These are phyloP conservation scores for Xenus cinereus DNA, from an alignment of 2,113 vertebrate species.

Conservation along the genomic window DNA sequence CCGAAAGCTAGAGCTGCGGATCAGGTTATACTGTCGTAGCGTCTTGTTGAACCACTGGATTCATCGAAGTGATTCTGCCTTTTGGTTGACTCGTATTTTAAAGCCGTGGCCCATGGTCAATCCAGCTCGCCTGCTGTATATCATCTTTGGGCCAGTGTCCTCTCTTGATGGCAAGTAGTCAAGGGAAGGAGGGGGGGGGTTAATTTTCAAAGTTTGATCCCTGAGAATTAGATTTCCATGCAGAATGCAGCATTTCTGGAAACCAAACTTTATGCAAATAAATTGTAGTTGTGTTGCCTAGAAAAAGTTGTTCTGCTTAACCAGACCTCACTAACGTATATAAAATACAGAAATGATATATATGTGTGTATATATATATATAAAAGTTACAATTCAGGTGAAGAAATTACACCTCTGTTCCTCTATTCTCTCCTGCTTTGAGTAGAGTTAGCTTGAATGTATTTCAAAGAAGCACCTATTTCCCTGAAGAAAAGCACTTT, in stretches of 20 bases:
- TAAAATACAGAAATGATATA: neutral
- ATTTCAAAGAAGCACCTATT: neutral
- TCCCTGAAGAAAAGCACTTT: neutral
- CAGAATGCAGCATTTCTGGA: neutral
- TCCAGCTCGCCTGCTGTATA: slow-evolving; percentile 87
- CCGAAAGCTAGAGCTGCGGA: slow-evolving; percentile 78
- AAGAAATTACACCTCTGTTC: neutral
- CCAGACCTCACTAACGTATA: neutral
- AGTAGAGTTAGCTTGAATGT: neutral
- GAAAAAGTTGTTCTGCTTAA: neutral
- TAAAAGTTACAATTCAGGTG: neutral
- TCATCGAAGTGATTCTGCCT: slow-evolving; percentile 73
- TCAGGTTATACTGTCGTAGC: slow-evolving; percentile 82
- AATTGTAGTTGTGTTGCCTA: neutral
- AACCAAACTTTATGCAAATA: neutral
- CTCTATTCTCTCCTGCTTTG: neutral
- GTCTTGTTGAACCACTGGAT: slow-evolving; percentile 83
- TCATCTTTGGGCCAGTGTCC: slow-evolving; percentile 86
- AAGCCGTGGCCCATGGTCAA: slow-evolving; percentile 90
- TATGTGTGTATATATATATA: rapidly evolving
- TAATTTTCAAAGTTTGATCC: neutral
- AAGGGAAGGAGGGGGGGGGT: too few relatives aligned
- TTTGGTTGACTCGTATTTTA: slow-evolving; percentile 86
- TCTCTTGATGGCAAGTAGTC: slow-evolving; percentile 74
- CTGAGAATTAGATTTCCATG: neutral